Evolutionary conservation across 2,797 vertebrate genomes (phyloP).

Genomic region (Craterocephalus amniculus): DNA sequence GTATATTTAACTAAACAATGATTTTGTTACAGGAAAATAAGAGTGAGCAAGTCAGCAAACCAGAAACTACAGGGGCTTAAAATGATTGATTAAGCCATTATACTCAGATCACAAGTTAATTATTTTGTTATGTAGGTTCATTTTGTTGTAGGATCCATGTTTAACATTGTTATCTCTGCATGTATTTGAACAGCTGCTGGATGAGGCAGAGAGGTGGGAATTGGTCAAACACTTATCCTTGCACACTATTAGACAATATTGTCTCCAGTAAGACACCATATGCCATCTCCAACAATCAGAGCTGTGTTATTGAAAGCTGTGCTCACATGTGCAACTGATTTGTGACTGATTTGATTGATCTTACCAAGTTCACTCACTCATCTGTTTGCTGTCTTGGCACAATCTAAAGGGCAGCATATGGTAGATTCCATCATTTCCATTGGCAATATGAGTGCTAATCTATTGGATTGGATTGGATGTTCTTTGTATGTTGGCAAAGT

Average conservation of each 20-base stretch:
- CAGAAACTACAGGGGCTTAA: neutral
- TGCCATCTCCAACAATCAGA: neutral
- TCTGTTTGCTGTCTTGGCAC: constrained; percentile 21
- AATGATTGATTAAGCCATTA: neutral
- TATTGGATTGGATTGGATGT: constrained; percentile 27
- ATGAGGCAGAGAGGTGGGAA: neutral
- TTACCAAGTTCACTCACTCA: constrained; percentile 7
- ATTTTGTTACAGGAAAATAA: neutral
- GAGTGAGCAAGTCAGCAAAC: neutral
- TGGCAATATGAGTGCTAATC: constrained; percentile 33
- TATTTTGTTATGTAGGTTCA: constrained; percentile 4
- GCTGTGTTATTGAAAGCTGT: neutral
- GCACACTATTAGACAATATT: neutral
- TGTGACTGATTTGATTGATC: neutral
- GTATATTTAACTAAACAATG: constrained; percentile 15
- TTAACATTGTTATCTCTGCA: constrained; percentile 10
- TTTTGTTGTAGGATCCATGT: neutral
- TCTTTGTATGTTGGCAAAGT: constrained; percentile 34
- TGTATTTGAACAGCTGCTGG: constrained; percentile 20
- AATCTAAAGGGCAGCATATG: constrained; percentile 52
- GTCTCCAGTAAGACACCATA: neutral
- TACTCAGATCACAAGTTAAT: neutral
- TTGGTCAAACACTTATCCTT: neutral
- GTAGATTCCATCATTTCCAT: constrained; percentile 23
- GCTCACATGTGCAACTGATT: too few relatives aligned